Evolutionary conservation across 1,140 invertebrate genomes (phyloP), one percentile per base, ranked within the genome.

Genomic region (Lerema accius): DNA sequence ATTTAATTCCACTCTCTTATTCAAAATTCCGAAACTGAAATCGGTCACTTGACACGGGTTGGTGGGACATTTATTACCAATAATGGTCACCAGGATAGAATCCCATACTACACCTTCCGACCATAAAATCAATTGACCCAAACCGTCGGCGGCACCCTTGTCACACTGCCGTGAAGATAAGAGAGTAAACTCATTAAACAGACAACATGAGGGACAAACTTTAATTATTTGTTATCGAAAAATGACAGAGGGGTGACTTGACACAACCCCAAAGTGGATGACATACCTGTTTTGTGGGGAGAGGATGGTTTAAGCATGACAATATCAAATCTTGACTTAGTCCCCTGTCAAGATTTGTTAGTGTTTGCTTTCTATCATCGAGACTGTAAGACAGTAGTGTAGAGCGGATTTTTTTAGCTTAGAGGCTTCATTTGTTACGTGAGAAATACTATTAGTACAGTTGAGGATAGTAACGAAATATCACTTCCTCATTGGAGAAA

Each of bases 201-300:
- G 40, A 56, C 49, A 51, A 39, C 40, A 37, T 43, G 13, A 14
- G 51, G 39, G 51, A 56, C 39, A 26, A 43, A 32, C 7, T 56
- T 56, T 56, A 56, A 56, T 56, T 56, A 56, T 56, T 56, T 56
- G 51, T 56, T 56, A 56, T 56, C 51, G 39, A 56, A 56, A 56
- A 56, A 56, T 56, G 39, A 43, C 51, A 56, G 51, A 56, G 51
- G 51, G 51, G 51, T 43, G 51, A 43, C 51, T 43, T 42, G 39
- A 13, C 19, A 39, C 14, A 55, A 37, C 51, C 51, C 19, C 28
- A 9, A 10, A 35, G 28, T 32, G 28, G 32, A 39, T 32, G 23
- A 11, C 35, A 19, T 55, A 42, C 37, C 51, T 42, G 28, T 35
- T 3, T 50, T 28, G 37, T 39, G 17, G 37, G 40, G 17, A 45